Evolutionary conservation across 2,888 invertebrate genomes (phyloP), one percentile per base, ranked within the genome.

Genomic region (Syrphus vitripennis): DNA sequence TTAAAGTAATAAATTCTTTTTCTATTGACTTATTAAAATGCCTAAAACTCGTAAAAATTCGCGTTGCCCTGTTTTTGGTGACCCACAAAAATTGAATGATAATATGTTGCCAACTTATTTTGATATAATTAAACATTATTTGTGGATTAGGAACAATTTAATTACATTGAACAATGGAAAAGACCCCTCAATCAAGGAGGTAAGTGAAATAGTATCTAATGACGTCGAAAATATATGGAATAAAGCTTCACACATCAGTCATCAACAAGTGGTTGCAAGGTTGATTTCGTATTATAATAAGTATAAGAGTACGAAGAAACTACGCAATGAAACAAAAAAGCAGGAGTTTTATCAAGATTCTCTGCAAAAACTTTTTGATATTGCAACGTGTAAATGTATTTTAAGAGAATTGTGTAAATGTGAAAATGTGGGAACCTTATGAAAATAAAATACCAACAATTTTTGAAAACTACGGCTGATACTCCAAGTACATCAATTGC

Each of bases 271-370:
- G 50, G 63, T 75, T 21, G 75, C 75, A 40, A 75, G 75, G 21
- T 75, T 75, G 31, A 75, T 55, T 50, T 50, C 65, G 16, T 75
- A 65, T 55, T 75, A 65, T 26, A 63, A 65, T n/a, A 65, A 65
- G 19, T 53, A 75, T 37, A 65, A 75, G n/a, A 53, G 42, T 40
- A 48, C 24, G 65, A 75, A 65, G 24, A 72, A 72, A 59, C 19
- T 59, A 42, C 31, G 42, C 45, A 59, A 19, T 59, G 31, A 72
- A 57, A 26, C 53, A 26, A 53, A n/a, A 29, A 53, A 26, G 53
- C 26, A 26, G 0, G 26, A 53, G 3, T 29, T 24, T 53, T 50
- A 24, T 14, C 24, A 71, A 42, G 57, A 42, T 40, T 24, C 26
- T 26, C 5, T 61, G 61, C 6, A 59, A 37, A 59, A 59, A 24